Conservation (phyloP, 1,140 invertebrate genomes). For the Hyles vespertilio region DNA sequence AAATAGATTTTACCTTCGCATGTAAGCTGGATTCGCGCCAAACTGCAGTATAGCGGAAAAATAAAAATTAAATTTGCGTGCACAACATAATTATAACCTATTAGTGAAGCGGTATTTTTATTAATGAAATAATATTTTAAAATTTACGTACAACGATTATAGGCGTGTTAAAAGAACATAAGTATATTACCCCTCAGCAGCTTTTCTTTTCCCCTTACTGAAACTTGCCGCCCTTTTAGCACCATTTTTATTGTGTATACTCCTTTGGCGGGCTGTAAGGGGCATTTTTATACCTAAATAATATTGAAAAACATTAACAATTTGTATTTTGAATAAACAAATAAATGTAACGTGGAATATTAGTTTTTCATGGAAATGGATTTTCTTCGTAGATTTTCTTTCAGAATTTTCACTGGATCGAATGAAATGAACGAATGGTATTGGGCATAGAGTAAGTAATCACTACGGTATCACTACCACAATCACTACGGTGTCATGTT, state of each 20-base stretch:
- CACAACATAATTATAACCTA: conserved; percentile 18
- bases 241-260: conserved; percentile 64
- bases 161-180: neutral
- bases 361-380: too few relatives aligned
- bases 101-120: conserved; percentile 7
- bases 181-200: conserved; percentile 48
- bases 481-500: too few relatives aligned
- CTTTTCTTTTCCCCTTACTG: conserved; percentile 56
- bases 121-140: conserved; percentile 9
- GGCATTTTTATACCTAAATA: conserved; percentile 37
- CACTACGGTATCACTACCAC: too few relatives aligned
- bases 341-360: too few relatives aligned
- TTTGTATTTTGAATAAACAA: too few relatives aligned
- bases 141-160: neutral
- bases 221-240: conserved; percentile 57
- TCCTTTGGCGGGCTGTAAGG: conserved; percentile 59
- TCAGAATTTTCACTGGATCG: too few relatives aligned
- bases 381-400: too few relatives aligned
- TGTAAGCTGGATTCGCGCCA: conserved; percentile 36
- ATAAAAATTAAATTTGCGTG: conserved; percentile 12
- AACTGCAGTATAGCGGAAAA: conserved; percentile 24
- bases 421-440: too few relatives aligned
- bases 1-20: conserved; percentile 28
- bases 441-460: too few relatives aligned
- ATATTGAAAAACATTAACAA: too few relatives aligned